Evolutionary conservation across 1,140 invertebrate species (phyloP).

Genomic region (Lysiphlebus fabarum): DNA sequence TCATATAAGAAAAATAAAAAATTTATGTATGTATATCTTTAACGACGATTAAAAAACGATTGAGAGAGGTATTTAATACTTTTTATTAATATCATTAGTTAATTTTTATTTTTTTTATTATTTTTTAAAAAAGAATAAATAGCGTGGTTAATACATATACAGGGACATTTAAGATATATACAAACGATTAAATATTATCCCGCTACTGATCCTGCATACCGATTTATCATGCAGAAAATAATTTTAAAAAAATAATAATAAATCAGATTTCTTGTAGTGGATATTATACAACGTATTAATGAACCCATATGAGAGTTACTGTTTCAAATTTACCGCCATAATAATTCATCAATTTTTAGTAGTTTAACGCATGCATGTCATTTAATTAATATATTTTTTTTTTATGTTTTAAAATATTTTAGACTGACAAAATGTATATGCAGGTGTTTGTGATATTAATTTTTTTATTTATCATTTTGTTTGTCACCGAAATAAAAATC

Average conservation of each 20-base stretch:
- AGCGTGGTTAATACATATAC: neutral
- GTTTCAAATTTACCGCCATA: neutral
- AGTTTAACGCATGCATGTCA: too few species aligned
- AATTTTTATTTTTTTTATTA: conserved; percentile 6
- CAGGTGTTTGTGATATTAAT: too few species aligned
- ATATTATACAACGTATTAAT: conserved; percentile 4
- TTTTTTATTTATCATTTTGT: too few species aligned
- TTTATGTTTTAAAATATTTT: too few species aligned
- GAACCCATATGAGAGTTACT: conserved; percentile 6
- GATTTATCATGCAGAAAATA: conserved; percentile 17
- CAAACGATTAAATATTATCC: conserved; percentile 21
- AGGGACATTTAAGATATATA: neutral
- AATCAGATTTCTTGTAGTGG: neutral
- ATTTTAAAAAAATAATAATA: conserved; percentile 5
- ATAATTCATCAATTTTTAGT: too few species aligned
- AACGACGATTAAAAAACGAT: too few species aligned
- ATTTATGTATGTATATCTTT: too few species aligned
- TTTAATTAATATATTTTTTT: too few species aligned
- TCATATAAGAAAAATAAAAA: neutral
- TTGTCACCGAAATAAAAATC: too few species aligned
- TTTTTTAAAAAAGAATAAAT: conserved; percentile 8
- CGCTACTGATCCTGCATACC: conserved; percentile 20
- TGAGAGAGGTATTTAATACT: too few species aligned
- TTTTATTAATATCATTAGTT: neutral
- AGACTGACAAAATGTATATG: too few species aligned